Evolutionary conservation across 2,797 vertebrate genomes (phyloP).

Genomic region (Ctenosaura bakeri): DNA sequence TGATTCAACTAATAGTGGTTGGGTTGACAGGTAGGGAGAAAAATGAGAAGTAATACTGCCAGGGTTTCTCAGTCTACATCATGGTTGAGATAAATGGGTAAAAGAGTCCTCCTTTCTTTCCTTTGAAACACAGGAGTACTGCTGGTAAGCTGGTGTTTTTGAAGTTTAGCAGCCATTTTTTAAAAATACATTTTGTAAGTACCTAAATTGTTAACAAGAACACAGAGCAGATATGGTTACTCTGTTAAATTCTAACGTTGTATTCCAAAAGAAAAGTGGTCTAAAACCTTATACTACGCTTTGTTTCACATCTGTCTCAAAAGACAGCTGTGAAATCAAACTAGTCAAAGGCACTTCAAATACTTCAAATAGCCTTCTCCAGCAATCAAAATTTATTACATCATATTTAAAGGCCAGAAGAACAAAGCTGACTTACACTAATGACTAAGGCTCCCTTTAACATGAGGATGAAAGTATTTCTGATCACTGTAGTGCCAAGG

Average conservation of each 20-base stretch:
- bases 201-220: background rate
- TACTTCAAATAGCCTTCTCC: conserved; percentile 39
- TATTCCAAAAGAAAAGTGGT: background rate
- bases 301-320: conserved; percentile 42
- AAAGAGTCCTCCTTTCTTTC: conserved; percentile 26
- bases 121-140: background rate
- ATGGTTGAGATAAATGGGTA: conserved; percentile 35
- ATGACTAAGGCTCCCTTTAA: conserved; percentile 50
- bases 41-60: conserved; percentile 10
- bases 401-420: conserved; percentile 37
- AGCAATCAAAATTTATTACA: conserved; percentile 34
- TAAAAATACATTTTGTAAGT: conserved; percentile 17
- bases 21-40: background rate
- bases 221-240: conserved; percentile 8
- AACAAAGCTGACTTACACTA: conserved; percentile 12
- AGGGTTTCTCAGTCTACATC: conserved; percentile 11
- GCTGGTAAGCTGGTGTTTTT: background rate
- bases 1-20: conserved; percentile 50
- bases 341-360: conserved; percentile 57
- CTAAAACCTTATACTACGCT: background rate
- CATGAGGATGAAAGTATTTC: conserved; percentile 60
- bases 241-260: conserved; percentile 32
- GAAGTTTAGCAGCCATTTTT: conserved; percentile 6
- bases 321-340: conserved; percentile 42
- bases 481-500: conserved; percentile 36